phyloP scores from a whole-genome alignment of 2,113 vertebrate genomes.

The Grammomys surdaster region DNA sequence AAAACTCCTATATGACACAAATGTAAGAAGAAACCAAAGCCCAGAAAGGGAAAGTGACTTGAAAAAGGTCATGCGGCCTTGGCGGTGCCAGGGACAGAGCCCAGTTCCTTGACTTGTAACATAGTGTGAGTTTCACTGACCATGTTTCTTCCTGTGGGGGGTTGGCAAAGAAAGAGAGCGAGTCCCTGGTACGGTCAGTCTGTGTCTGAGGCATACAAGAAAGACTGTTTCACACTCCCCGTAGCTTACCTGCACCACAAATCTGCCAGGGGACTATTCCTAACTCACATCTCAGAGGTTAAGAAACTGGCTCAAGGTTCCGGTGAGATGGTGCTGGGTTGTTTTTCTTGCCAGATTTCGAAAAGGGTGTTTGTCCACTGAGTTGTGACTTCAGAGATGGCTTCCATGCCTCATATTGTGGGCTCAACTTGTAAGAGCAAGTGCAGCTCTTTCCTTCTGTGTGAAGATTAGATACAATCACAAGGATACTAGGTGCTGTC shows the following conservation, averaged over 20 bases:
- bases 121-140: neutral
- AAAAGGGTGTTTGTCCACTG: neutral
- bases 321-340: neutral
- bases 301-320: conserved; percentile 7
- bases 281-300: conserved; percentile 13
- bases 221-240: conserved; percentile 24
- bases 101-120: neutral
- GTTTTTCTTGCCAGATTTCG: neutral
- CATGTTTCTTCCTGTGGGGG: neutral
- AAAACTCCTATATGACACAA: conserved; percentile 1
- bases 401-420: neutral
- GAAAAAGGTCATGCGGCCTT: neutral
- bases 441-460: neutral
- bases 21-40: conserved; percentile 45
- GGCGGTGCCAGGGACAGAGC: neutral
- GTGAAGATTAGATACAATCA: neutral
- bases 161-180: neutral
- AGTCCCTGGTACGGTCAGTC: neutral
- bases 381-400: neutral
- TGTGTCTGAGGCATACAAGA: neutral
- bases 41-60: conserved; percentile 44
- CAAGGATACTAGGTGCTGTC: neutral
- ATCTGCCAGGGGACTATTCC: neutral
- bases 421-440: neutral
- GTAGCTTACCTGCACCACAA: conserved; percentile 12